These are phyloP conservation scores for Pterocles gutturalis DNA, from an alignment of 2,113 vertebrate species.

Conservation along the genomic window DNA sequence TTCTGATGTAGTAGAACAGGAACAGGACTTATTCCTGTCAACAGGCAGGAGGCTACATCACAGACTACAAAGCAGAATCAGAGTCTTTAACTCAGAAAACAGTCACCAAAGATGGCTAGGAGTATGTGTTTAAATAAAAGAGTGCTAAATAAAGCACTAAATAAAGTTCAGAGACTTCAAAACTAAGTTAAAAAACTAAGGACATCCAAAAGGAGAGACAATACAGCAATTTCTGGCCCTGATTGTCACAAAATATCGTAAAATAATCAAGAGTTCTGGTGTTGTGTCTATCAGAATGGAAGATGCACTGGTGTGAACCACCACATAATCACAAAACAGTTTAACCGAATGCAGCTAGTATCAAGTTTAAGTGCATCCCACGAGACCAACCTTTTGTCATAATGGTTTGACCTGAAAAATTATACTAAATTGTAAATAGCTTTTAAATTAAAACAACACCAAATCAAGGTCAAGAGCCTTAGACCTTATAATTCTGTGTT, in stretches of 20 bases:
- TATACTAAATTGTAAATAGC: not conserved
- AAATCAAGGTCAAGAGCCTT: not conserved
- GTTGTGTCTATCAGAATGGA: not conserved
- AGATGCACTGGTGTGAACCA: not conserved
- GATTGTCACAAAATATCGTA: not conserved
- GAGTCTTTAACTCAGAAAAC: not conserved
- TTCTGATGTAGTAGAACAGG: not conserved
- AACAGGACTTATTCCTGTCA: not conserved
- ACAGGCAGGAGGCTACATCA: not conserved
- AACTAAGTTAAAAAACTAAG: not conserved
- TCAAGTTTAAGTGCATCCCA: not conserved
- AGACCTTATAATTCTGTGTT: not conserved
- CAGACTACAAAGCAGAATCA: not conserved
- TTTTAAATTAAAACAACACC: not conserved
- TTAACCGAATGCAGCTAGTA: not conserved
- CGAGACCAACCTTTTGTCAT: not conserved
- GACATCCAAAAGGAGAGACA: not conserved
- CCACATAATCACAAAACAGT: not conserved
- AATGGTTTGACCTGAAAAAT: not conserved
- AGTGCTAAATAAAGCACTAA: not conserved
- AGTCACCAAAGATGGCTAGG: not conserved
- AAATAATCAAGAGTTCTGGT: not conserved
- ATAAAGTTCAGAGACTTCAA: not conserved
- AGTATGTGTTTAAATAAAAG: not conserved
- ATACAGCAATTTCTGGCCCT: not conserved